Evolutionary conservation across 37 sponge, comb jelly and placozoan species (phyloP).

Genomic region (Bolinopsis microptera): DNA sequence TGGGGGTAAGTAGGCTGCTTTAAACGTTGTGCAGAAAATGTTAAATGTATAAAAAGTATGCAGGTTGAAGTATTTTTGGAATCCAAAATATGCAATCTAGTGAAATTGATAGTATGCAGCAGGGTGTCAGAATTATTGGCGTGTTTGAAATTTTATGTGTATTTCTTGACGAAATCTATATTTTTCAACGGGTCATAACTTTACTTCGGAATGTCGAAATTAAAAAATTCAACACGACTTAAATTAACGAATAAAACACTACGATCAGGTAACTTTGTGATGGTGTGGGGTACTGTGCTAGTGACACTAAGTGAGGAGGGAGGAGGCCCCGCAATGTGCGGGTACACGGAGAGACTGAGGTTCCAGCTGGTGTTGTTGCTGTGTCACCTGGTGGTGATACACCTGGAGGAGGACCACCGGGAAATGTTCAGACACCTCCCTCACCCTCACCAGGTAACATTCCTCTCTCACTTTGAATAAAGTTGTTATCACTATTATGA

Average conservation of each 20-base stretch:
- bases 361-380: constrained; percentile 18
- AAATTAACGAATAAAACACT: too few species aligned
- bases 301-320: constrained; percentile 28
- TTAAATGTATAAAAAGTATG: neutral
- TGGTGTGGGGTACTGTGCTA: constrained; percentile 47
- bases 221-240: too few species aligned
- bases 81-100: too few species aligned
- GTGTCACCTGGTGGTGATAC: constrained; percentile 6
- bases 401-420: neutral
- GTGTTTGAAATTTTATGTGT: too few species aligned
- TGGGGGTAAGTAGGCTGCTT: neutral
- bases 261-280: neutral
- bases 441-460: neutral
- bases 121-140: too few species aligned
- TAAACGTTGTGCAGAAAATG: neutral
- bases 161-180: too few species aligned
- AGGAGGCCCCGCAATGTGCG: neutral
- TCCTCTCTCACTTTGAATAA: neutral
- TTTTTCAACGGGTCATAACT: too few species aligned
- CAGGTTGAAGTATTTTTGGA: too few species aligned
- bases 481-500: neutral
- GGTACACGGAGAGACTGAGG: constrained; percentile 60
- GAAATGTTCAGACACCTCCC: neutral
- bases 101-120: too few species aligned
- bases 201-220: too few species aligned